These are phyloP conservation scores for Platorchestia sp. DNA, from an alignment of 1,140 invertebrate genomes.

Conservation along the genomic window DNA sequence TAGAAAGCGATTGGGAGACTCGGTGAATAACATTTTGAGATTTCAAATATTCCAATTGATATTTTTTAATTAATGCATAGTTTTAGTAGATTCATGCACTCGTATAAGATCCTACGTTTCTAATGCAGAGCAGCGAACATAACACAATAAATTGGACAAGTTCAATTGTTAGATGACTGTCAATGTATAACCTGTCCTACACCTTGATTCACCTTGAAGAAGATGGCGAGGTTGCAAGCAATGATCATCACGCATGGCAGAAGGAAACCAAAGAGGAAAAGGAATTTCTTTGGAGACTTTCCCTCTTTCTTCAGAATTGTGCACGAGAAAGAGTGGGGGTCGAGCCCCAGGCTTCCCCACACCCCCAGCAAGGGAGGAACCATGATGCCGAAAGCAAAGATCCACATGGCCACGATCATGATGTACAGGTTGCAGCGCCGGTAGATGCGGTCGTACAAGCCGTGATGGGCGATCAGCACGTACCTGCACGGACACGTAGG, in stretches of 20 bases:
- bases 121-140: too few relatives aligned
- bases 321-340: constrained; percentile 84
- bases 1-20: too few relatives aligned
- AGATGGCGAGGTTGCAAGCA: constrained; percentile 16
- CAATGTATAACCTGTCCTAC: too few relatives aligned
- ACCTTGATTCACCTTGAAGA: not conserved
- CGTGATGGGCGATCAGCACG: constrained; percentile 81
- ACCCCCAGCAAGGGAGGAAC: constrained; percentile 83
- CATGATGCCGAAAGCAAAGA: constrained; percentile 77
- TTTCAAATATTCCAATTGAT: too few relatives aligned
- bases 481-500: constrained; percentile 76
- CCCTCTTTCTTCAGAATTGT: constrained; percentile 82
- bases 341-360: constrained; percentile 86
- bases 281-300: constrained; percentile 85
- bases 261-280: constrained; percentile 84
- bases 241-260: constrained; percentile 34
- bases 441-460: constrained; percentile 82
- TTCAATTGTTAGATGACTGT: too few relatives aligned
- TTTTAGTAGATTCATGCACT: too few relatives aligned
- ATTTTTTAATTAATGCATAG: too few relatives aligned
- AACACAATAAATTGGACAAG: too few relatives aligned
- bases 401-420: constrained; percentile 84
- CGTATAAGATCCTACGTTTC: too few relatives aligned
- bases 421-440: constrained; percentile 78
- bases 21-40: too few relatives aligned